Base-by-base conservation (phyloP, 2,797 vertebrate species). In the Malacoctenus gilli region DNA sequence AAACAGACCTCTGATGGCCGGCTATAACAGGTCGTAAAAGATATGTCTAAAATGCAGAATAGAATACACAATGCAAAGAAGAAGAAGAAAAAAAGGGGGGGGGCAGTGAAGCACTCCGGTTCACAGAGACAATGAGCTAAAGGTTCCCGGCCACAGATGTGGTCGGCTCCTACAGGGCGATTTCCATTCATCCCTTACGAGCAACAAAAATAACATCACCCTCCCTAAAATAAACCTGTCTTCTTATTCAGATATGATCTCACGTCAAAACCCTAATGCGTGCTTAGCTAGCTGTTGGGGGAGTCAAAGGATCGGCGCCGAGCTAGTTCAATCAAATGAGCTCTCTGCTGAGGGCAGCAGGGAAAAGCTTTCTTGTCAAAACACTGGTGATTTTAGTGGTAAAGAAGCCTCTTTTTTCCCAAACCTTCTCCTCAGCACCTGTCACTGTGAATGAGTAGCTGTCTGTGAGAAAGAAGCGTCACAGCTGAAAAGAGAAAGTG, bases 361-460 rank as follows among this genome's bases (percentile, higher is more conserved):
- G 54, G 43, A 68, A 78, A 77, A 77, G 52, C 21, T 9, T 44
- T 75, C 49, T 59, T 84, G 83, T 85, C 79, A 84, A 79, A 86
- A 85, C 74, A 75, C 35, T 56, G 66, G 43, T 51, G 67, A 82
- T 70, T 73, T 80, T 69, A 36, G 60, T 36, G 49, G 51, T 63
- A 75, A 82, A 75, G 53, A 70, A 72, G 41, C 5, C 28, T 21
- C 41, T 60, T 59, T 41, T 12, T 10, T 3, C 30, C 12, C 9
- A 52, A 79, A 72, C 52, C 55, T 70, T 62, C 59, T 78, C 54
- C 51, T 69, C 74, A 76, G 78, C 59, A 79, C 67, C 75, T 79
- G 78, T 89, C 85, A 86, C 63, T 60, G 49, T 32, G 67, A 76
- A 89, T 87, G 72, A 87, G 78, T 11, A 32, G 42, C 65, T 55